Base-by-base conservation (phyloP, 2,888 invertebrate genomes). In the Neelides folsomi region DNA sequence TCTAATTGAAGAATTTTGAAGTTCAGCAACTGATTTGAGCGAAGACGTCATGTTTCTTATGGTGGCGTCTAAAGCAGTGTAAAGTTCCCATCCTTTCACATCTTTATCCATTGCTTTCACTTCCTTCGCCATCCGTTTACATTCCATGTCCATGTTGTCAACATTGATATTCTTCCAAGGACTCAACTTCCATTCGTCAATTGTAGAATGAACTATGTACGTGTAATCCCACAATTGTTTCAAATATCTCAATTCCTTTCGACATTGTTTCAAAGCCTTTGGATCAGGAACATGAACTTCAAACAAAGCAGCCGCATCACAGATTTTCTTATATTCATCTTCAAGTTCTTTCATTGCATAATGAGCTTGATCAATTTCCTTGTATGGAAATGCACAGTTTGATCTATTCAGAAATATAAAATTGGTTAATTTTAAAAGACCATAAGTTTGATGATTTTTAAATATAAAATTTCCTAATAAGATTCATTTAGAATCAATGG, bases 81-180 rank as follows among this genome's bases (percentile, higher is more conserved):
- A 95, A 0, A 89, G 84, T 67, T 93, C 89, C 95, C 94, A 95
- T 62, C 79, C 76, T 65, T 93, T 78, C 88, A 94, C 93, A 74
- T 95, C 95, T 69, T 95, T 95, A 68, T 95, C 94, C 65, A 95
- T 71, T 49, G 86, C 78, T 67, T 88, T 76, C 52, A 90, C 86
- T 71, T 92, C 90, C 72, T 95, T 94, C 1, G 93, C 88, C 71
- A 95, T 95, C 69, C 93, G 90, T 70, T 95, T 95, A 71, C 94
- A 94, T 71, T 95, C 94, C 64, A 94, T 88, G 68, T 95, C 95
- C 93, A 95, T 94, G 67, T 93, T 92, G 72, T 95, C 95, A 39
- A 94, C 93, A 68, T 95, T 93, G 56, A 95, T 92, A 70, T 92
- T 88, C 52, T 88, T 79, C 95, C 95, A 95, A 0, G 89, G 88